Conservation (phyloP, 1,140 invertebrate species). For the Leptinotarsa lineolata region DNA sequence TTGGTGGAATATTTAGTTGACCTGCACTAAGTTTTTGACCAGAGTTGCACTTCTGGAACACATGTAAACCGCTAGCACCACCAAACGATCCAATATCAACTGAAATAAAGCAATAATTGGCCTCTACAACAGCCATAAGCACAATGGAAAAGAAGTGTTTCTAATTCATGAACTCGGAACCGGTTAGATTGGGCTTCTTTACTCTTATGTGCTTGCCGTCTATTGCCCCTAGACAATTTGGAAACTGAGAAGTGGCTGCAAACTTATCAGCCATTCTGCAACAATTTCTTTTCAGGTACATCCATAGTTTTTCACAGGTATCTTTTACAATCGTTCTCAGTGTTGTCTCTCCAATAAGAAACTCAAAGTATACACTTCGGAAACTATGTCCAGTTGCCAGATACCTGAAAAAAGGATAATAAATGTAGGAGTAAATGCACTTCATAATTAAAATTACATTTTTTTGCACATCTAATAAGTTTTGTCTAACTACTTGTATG, state of each 20-base stretch:
- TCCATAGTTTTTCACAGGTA: conserved; percentile 30
- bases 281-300: neutral
- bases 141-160: conserved; percentile 53
- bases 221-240: conserved; percentile 57
- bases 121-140: conserved; percentile 57
- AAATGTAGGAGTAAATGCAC: neutral
- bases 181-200: conserved; percentile 45
- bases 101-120: conserved; percentile 55
- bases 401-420: neutral
- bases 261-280: conserved; percentile 44
- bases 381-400: neutral
- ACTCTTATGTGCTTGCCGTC: conserved; percentile 58
- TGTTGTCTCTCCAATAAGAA: conserved; percentile 26
- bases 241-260: conserved; percentile 54
- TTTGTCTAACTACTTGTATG: no score
- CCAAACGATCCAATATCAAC: conserved; percentile 55
- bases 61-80: conserved; percentile 48
- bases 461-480: no score
- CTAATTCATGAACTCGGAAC: conserved; percentile 56
- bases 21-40: conserved; percentile 31
- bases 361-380: conserved; percentile 20
- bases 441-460: neutral
- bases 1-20: conserved; percentile 43
- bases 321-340: conserved; percentile 31
- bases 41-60: conserved; percentile 49